Percentiles rank a stretch among this genome's conserved stretches.
Evolutionary conservation across 2,888 invertebrate genomes (phyloP).

Genomic region (Campoletis raptor): DNA sequence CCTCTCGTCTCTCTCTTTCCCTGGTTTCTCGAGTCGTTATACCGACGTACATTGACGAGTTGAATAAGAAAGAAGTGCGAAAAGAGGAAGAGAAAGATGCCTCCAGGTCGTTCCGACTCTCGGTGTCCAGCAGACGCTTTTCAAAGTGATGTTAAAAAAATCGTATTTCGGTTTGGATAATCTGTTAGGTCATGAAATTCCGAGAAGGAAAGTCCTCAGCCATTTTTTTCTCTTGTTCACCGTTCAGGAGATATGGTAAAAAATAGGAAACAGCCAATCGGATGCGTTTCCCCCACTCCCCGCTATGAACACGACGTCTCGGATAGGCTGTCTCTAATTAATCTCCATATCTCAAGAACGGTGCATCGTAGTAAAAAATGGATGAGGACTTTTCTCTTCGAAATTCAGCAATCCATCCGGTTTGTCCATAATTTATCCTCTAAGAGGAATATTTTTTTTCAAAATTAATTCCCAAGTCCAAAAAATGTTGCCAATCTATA

Average conservation of each 20-base stretch:
- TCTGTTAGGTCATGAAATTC: neutral
- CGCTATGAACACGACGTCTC: neutral
- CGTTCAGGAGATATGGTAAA: neutral
- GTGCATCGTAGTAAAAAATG: neutral
- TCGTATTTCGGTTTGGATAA: neutral
- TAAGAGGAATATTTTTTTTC: neutral
- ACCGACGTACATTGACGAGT: slow-evolving; percentile 25
- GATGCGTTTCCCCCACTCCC: neutral
- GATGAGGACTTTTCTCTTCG: neutral
- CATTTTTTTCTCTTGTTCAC: neutral
- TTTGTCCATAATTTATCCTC: neutral
- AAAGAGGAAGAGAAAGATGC: slow-evolving; percentile 24
- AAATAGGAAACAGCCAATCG: neutral
- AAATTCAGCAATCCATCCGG: neutral
- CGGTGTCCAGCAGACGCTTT: slow-evolving; percentile 5
- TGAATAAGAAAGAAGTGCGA: slow-evolving; percentile 59
- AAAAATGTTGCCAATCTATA: neutral
- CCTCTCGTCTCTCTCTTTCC: neutral
- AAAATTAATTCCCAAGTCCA: neutral
- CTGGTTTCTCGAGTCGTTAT: slow-evolving; percentile 1
- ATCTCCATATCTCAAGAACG: neutral
- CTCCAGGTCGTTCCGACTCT: neutral
- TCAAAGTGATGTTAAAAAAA: neutral
- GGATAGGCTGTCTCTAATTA: neutral
- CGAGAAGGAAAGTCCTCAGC: neutral